Base-by-base conservation (phyloP, 1,140 invertebrate species). In the Brachionus sp. region DNA sequence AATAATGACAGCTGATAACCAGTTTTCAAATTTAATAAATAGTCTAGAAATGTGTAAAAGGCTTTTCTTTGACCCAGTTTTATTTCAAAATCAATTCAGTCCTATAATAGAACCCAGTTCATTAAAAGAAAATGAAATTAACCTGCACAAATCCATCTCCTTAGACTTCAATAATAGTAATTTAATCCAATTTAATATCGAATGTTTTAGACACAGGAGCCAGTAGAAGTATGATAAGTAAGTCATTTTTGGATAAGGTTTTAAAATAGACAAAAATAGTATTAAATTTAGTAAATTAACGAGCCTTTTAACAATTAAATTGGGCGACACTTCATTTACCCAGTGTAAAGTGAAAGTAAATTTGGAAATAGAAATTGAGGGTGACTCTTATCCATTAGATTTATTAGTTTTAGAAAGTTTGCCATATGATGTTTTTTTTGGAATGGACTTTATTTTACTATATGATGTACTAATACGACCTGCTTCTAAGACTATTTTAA, bases 21-120 rank as follows among this genome's bases (percentile, higher is more conserved):
- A 62, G 16, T n/a, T 53, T 53, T n/a, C 50, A 25, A 68, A 68
- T 35, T 70, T 10, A 37, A 64, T 64, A 64, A 64, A 64, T 29
- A 64, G 25, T 64, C 23, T 37, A 70, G 35, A 70, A 70, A 70
- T 70, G 7, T 39, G 66, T n/a, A 35, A n/a, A 16, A 70, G 37
- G 66, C 66, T 70, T 70, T 39, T 70, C 66, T 70, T 70, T 70
- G 33, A 70, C 25, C 66, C 66, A 35, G 66, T 37, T 37, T 70
- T 70, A 70, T 70, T 39, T 10, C 29, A 70, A 1, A 3, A 16
- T 2, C 66, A 29, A 16, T 39, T 70, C 16, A 39, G 5, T 70
- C n/a, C n/a, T n/a, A 29, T 6, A 16, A 6, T 37, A 9, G 3
- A n/a, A 64, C 5, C 57, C 13, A 7, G 12, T 37, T 35, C 9